These are phyloP conservation scores for Momotus momota DNA, from an alignment of 2,797 vertebrate genomes.

Conservation along the genomic window DNA sequence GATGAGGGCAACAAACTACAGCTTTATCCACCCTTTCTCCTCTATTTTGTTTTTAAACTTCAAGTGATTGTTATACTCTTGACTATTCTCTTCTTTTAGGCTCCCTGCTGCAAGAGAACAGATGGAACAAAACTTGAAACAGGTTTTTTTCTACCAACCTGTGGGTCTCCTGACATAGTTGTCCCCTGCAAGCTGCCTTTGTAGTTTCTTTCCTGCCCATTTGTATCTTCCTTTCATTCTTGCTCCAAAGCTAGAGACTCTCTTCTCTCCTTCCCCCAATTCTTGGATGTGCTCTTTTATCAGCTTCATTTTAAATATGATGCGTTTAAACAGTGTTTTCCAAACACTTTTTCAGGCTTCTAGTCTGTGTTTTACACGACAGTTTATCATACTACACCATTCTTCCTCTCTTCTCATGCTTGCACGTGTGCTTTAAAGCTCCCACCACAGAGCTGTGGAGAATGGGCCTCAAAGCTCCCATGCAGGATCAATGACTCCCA, in stretches of 20 bases:
- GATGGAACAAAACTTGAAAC: slow-evolving; percentile 21
- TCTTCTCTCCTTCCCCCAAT: background rate
- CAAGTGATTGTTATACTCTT: background rate
- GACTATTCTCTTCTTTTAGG: background rate
- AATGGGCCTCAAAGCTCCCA: background rate
- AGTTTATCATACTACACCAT: background rate
- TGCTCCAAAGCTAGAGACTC: background rate
- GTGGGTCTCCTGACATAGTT: background rate
- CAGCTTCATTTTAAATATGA: background rate
- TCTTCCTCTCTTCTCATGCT: background rate
- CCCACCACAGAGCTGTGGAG: background rate
- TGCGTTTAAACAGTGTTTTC: background rate
- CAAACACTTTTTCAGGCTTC: background rate
- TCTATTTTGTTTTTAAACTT: background rate
- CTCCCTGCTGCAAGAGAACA: background rate
- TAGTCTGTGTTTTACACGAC: background rate
- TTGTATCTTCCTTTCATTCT: background rate
- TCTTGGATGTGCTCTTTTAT: background rate
- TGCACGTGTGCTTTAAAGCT: background rate
- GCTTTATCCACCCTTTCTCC: background rate
- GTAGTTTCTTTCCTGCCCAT: background rate
- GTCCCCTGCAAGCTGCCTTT: slow-evolving; percentile 9
- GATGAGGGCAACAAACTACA: background rate
- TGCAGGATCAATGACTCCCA: background rate
- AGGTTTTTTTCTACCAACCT: background rate